phyloP scores from a whole-genome alignment of 2,113 vertebrate genomes.

The Microtus oregoni region DNA sequence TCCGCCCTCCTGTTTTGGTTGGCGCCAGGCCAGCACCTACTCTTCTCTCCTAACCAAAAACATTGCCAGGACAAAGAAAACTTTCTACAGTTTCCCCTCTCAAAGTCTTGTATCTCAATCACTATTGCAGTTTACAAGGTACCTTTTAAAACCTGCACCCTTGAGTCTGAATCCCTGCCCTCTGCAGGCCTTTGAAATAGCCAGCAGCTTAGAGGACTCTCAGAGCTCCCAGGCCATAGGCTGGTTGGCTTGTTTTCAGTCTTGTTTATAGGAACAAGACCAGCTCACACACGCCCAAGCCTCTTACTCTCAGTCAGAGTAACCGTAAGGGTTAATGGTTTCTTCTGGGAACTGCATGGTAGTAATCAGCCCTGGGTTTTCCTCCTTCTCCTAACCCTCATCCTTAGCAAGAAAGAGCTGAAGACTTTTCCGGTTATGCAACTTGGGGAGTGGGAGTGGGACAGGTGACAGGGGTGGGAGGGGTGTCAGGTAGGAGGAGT shows the following conservation, averaged over 20 bases:
- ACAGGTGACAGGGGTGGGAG: no score
- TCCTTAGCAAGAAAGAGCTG: background rate
- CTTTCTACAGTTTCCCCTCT: background rate
- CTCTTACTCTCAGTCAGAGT: background rate
- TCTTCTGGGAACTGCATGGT: background rate
- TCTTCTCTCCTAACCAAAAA: background rate
- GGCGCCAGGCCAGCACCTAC: background rate
- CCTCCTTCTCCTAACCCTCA: background rate
- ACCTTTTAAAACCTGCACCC: background rate
- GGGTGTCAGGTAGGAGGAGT: no score
- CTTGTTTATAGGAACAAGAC: slow-evolving; percentile 20
- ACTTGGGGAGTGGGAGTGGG: no score
- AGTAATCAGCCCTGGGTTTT: background rate
- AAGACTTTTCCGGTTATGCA: background rate
- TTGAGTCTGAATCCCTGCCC: background rate
- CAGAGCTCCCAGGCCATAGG: background rate
- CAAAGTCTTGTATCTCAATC: background rate
- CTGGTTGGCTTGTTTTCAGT: background rate
- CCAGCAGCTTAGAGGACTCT: fast-evolving
- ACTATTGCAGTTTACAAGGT: background rate
- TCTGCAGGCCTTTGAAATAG: background rate
- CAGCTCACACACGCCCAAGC: background rate
- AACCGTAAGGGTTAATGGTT: background rate
- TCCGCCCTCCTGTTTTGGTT: background rate
- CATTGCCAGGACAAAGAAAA: background rate